Evolutionary conservation across 2,113 vertebrate genomes (phyloP).

Genomic region (Leptosomus discolor): DNA sequence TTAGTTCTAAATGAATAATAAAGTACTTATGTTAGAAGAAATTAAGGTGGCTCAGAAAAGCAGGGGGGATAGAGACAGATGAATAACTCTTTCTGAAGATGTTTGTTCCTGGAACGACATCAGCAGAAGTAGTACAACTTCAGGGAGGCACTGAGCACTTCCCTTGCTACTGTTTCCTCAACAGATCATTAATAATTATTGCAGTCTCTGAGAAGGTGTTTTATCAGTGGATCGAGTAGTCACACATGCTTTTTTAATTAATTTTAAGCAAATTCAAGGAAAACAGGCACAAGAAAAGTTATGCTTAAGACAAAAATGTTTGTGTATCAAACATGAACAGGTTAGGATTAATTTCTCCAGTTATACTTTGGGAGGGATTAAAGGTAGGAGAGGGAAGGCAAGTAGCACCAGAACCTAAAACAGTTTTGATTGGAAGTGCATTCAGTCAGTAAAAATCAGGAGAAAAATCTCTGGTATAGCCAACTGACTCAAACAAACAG

Average conservation of each 20-base stretch:
- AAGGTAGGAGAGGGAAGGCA: background rate
- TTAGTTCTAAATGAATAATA: background rate
- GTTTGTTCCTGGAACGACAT: background rate
- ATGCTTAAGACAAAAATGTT: background rate
- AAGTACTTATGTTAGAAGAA: background rate
- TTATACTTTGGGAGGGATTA: background rate
- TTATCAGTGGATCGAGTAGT: background rate
- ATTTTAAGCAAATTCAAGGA: background rate
- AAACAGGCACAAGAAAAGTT: background rate
- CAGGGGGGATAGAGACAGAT: background rate
- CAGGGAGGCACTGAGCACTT: background rate
- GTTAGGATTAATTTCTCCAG: background rate
- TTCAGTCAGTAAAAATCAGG: background rate
- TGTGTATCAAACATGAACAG: background rate
- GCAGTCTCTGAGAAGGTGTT: background rate
- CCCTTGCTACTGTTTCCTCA: background rate
- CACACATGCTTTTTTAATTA: background rate
- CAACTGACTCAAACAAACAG: background rate
- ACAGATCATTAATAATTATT: background rate
- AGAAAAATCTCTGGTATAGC: background rate
- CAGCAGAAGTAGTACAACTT: background rate
- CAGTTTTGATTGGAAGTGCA: background rate
- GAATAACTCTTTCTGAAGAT: background rate
- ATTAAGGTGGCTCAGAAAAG: background rate
- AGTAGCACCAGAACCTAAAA: background rate